Conservation (phyloP, 2,113 vertebrate genomes). For the Caracal caracal region DNA sequence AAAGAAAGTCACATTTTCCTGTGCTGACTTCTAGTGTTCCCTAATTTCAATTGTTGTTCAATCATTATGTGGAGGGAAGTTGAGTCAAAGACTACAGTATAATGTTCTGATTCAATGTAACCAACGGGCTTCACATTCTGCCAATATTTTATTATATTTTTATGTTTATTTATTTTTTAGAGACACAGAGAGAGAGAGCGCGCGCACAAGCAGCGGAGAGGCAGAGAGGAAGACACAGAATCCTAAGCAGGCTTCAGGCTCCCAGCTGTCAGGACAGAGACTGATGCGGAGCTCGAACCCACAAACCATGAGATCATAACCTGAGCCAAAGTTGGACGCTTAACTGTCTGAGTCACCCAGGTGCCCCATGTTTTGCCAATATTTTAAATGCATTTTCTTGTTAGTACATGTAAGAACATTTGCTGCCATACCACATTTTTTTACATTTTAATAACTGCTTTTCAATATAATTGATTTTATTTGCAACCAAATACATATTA, state of each 20-base stretch:
- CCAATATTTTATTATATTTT: neutral
- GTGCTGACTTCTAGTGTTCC: neutral
- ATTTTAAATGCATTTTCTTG: neutral
- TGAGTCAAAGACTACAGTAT: neutral
- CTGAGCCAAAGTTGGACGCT: too few species aligned
- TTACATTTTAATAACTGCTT: neutral
- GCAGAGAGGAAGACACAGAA: too few species aligned
- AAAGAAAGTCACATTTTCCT: neutral
- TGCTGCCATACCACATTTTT: neutral
- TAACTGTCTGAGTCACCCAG: too few species aligned
- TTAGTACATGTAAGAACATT: neutral
- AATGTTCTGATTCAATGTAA: neutral
- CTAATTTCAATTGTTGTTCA: neutral
- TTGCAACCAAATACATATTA: neutral
- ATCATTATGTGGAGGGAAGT: neutral
- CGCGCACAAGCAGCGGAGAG: too few species aligned
- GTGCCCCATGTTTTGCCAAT: neutral
- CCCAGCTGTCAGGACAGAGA: too few species aligned
- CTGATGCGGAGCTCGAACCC: too few species aligned
- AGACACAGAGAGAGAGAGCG: too few species aligned
- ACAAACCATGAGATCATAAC: too few species aligned
- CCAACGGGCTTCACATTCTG: neutral
- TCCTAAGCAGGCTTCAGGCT: too few species aligned
- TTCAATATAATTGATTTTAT: neutral
- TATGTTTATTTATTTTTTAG: too few species aligned